These are phyloP conservation scores for Antennarius striatus DNA, from an alignment of 2,113 vertebrate genomes.

Conservation along the genomic window DNA sequence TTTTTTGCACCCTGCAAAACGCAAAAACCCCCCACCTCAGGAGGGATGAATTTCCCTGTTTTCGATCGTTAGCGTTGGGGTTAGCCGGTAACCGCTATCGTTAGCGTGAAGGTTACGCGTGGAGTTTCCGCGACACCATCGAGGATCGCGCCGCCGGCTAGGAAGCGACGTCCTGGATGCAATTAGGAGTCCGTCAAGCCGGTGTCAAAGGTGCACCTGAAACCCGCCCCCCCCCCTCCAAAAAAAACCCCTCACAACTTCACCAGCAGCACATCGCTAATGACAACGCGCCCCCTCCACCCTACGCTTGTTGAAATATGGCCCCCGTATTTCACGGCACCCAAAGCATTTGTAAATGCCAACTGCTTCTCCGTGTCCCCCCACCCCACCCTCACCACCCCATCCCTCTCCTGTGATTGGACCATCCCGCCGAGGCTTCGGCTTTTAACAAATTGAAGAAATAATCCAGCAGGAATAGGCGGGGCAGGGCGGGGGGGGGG, in stretches of 20 bases:
- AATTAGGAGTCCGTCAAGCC: conserved; percentile 74
- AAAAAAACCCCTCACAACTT: background rate
- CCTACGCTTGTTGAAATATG: conserved; percentile 64
- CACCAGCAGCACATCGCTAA: conserved; percentile 5
- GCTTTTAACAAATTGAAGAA: conserved; percentile 79
- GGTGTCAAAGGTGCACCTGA: conserved; percentile 62
- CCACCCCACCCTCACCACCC: conserved; percentile 16
- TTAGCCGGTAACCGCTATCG: background rate
- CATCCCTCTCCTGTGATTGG: conserved; percentile 54
- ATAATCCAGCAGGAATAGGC: conserved; percentile 56
- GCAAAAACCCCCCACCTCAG: too few relatives aligned
- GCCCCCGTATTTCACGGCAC: conserved; percentile 67
- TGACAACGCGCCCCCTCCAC: conserved; percentile 18
- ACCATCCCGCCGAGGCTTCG: conserved; percentile 55
- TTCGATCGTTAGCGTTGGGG: too few relatives aligned
- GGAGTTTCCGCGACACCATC: background rate
- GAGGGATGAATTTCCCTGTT: too few relatives aligned
- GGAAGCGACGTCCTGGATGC: conserved; percentile 44
- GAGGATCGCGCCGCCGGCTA: background rate
- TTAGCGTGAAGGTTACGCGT: background rate
- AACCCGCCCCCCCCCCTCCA: background rate
- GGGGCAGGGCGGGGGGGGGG: background rate
- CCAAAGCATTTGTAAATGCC: conserved; percentile 74
- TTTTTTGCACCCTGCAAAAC: too few relatives aligned
- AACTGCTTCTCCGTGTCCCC: conserved; percentile 44